Percentiles rank a stretch among this genome's conserved stretches.
phyloP scores from a whole-genome alignment of 2,113 vertebrate species.

The Ahaetulla prasina region DNA sequence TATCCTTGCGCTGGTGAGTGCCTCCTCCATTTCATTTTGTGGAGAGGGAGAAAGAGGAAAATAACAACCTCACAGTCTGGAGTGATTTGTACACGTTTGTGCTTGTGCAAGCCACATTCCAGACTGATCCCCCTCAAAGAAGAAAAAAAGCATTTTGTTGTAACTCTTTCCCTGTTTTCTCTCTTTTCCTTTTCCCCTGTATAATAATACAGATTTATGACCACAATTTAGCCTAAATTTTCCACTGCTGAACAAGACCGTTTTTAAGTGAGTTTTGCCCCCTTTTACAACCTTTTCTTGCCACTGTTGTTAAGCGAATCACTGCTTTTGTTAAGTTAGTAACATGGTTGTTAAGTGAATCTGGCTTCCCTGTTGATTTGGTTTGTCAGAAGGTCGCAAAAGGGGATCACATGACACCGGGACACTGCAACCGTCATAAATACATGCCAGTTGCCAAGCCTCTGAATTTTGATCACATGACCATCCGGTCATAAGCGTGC shows the following conservation, averaged over 20 bases:
- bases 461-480: not conserved
- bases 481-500: not conserved
- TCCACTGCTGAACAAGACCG: not conserved
- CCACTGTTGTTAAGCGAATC: not conserved
- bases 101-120: not conserved
- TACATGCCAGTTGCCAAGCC: not conserved
- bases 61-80: not conserved
- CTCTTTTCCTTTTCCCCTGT: no score
- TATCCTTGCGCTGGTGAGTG: conserved; percentile 85
- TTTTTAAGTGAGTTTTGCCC: not conserved
- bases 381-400: not conserved
- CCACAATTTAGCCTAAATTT: not conserved
- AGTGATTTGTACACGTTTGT: not conserved
- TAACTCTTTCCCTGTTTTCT: not conserved
- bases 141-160: not conserved
- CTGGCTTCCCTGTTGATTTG: not conserved
- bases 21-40: not conserved
- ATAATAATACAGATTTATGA: not conserved
- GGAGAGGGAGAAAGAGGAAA: not conserved
- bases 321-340: not conserved
- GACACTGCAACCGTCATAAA: not conserved
- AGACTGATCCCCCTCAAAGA: not conserved
- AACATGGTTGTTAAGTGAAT: not conserved
- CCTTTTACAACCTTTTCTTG: not conserved
- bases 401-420: not conserved